These are phyloP conservation scores for Setipinna tenuifilis DNA, from an alignment of 2,797 vertebrate genomes.

Conservation along the genomic window DNA sequence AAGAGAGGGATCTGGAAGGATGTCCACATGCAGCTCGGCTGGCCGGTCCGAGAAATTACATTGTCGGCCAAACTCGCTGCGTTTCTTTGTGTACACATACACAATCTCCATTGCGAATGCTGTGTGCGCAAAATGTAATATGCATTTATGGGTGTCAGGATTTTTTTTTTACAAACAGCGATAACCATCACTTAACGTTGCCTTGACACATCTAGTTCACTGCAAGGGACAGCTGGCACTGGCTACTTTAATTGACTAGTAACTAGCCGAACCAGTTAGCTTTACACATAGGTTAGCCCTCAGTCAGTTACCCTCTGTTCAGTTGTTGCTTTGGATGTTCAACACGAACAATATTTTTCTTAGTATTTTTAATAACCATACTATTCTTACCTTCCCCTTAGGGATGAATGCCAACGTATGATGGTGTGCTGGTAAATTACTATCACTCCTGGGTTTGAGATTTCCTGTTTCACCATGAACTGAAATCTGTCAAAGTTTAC, in stretches of 20 bases:
- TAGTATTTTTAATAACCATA: neutral
- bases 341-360: neutral
- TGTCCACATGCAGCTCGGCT: conserved; percentile 79
- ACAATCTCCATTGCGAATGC: conserved; percentile 84
- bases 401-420: neutral
- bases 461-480: conserved; percentile 9
- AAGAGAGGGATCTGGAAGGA: conserved; percentile 77
- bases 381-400: conserved; percentile 3
- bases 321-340: neutral
- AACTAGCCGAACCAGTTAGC: neutral
- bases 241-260: neutral
- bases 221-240: neutral
- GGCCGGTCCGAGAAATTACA: conserved; percentile 82
- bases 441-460: neutral
- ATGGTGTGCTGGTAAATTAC: neutral
- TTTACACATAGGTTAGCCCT: neutral
- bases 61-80: conserved; percentile 86
- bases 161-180: neutral
- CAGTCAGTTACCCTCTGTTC: neutral
- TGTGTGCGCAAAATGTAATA: neutral
- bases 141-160: neutral
- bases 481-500: conserved; percentile 44
- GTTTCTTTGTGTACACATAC: conserved; percentile 82
- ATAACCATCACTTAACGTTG: neutral
- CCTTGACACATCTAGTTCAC: neutral